Percentiles rank a stretch among this genome's conserved stretches.
Evolutionary conservation across 2,113 vertebrate species (phyloP).

Genomic region (Crotalus viridis): DNA sequence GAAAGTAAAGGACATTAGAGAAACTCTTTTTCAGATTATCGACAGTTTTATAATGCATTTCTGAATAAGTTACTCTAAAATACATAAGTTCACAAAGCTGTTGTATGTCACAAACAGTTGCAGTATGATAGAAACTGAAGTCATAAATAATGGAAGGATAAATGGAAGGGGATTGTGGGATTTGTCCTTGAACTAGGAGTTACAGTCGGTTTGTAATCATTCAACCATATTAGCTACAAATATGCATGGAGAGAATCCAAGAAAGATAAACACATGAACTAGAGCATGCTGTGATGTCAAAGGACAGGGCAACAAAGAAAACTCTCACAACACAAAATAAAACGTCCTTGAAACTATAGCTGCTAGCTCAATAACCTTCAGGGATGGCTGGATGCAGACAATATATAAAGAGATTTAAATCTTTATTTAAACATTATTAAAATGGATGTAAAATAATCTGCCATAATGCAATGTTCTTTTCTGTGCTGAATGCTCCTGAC

Average conservation of each 20-base stretch:
- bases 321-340: constrained; percentile 8
- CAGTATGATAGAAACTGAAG: not conserved
- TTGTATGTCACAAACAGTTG: not conserved
- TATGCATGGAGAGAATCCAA: not conserved
- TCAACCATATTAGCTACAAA: not conserved
- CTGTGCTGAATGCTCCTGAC: constrained; percentile 41
- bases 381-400: constrained; percentile 41
- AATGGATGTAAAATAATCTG: constrained; percentile 59
- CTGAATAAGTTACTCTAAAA: too few relatives aligned
- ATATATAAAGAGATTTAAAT: constrained; percentile 46
- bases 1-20: too few relatives aligned
- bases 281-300: constrained; percentile 22
- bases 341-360: constrained; percentile 47
- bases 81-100: not conserved
- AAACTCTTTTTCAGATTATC: too few relatives aligned
- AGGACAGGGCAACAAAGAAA: not conserved
- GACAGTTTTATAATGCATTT: too few relatives aligned
- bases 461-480: constrained; percentile 46
- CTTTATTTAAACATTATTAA: constrained; percentile 65
- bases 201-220: not conserved
- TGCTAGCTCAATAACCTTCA: constrained; percentile 46
- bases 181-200: not conserved
- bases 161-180: not conserved
- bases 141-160: constrained; percentile 31
- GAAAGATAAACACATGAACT: constrained; percentile 3